Evolutionary conservation across 2,797 vertebrate genomes (phyloP).

Genomic region (Meda fulgida): DNA sequence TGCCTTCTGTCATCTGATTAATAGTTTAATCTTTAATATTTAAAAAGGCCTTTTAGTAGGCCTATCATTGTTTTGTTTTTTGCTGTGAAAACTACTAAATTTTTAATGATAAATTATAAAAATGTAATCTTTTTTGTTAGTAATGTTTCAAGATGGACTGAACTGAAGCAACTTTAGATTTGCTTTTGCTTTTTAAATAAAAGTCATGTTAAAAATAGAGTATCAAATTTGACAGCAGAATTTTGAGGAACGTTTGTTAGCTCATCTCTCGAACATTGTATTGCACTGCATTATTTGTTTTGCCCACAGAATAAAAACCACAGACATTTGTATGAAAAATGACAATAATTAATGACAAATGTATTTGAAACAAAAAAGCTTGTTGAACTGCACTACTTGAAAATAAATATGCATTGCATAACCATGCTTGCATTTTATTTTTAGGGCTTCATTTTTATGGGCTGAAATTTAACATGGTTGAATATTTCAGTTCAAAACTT

Average conservation of each 20-base stretch:
- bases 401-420: too few species aligned
- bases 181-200: not conserved
- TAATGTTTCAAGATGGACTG: not conserved
- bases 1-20: not conserved
- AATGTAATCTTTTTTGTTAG: not conserved
- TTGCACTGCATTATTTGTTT: not conserved
- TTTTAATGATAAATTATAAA: not conserved
- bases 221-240: not conserved
- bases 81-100: not conserved
- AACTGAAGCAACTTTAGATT: not conserved
- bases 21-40: not conserved
- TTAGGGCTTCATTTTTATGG: too few species aligned
- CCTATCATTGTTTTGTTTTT: not conserved
- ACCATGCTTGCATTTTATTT: too few species aligned
- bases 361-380: too few species aligned
- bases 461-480: too few species aligned
- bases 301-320: not conserved
- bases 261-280: not conserved
- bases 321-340: too few species aligned
- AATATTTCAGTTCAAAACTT: too few species aligned
- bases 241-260: not conserved
- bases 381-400: too few species aligned
- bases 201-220: not conserved
- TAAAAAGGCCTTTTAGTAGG: not conserved
- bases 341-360: too few species aligned